A percentile compares a stretch with the other conserved stretches of the same genome.
These are phyloP conservation scores for Rhabdophis nuchalis DNA, from an alignment of 2,797 vertebrate genomes.

Conservation along the genomic window DNA sequence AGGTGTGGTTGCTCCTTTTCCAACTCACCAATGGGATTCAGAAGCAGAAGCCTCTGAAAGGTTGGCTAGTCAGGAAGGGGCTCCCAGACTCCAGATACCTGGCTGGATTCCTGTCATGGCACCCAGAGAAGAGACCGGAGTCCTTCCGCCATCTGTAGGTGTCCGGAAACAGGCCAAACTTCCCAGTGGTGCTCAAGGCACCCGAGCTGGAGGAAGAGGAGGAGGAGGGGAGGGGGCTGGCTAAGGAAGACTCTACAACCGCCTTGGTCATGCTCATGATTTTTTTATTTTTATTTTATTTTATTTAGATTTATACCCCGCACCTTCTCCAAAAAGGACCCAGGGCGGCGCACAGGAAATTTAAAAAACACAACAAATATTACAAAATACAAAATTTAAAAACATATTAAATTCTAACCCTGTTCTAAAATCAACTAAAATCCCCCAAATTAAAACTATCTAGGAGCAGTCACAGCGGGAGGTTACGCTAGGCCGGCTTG, in stretches of 20 bases:
- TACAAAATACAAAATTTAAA: too few relatives aligned
- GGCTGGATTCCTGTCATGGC: neutral
- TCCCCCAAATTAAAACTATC: too few relatives aligned
- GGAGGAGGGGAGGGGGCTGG: neutral
- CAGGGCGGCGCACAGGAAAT: too few relatives aligned
- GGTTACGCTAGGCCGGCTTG: too few relatives aligned
- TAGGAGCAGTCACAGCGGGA: too few relatives aligned
- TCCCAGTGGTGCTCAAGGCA: neutral
- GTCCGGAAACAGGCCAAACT: neutral
- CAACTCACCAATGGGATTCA: neutral
- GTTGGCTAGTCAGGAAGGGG: neutral
- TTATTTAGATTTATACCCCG: too few relatives aligned
- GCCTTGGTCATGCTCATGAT: neutral
- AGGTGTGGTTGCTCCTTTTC: neutral
- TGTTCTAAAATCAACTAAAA: too few relatives aligned
- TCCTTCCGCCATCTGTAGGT: neutral
- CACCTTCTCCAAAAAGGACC: too few relatives aligned
- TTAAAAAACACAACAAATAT: too few relatives aligned
- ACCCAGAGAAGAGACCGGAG: neutral
- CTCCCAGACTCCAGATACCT: neutral
- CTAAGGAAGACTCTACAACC: neutral
- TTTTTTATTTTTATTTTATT: too few relatives aligned
- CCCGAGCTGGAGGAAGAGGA: neutral
- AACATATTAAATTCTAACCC: too few relatives aligned
- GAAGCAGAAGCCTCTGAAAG: neutral